These are phyloP conservation scores for Tillus elongatus DNA, from an alignment of 2,888 invertebrate genomes.

Conservation along the genomic window DNA sequence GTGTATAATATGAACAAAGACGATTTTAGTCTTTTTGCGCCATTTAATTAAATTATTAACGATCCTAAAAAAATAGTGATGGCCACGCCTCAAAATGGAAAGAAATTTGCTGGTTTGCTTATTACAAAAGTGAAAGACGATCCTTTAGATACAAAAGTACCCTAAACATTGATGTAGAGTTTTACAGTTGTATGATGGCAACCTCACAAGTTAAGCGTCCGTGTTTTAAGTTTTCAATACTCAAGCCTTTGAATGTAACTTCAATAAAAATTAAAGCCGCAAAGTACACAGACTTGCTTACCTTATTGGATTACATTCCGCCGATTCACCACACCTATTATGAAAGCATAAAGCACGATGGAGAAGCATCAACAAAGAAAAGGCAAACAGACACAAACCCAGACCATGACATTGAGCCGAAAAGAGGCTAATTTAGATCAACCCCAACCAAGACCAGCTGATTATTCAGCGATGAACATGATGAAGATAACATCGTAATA, in stretches of 20 bases:
- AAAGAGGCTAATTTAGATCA: conserved; percentile 1
- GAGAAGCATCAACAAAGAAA: too few species aligned
- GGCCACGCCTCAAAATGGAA: conserved; percentile 5
- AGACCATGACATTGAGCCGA: not conserved
- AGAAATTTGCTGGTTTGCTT: conserved; percentile 7
- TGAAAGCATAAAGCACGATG: conserved; percentile 7
- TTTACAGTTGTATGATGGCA: not conserved
- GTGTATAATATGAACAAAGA: conserved; percentile 9
- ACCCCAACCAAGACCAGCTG: not conserved
- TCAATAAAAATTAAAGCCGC: conserved; percentile 4
- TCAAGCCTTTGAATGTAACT: conserved; percentile 5
- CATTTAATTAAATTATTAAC: conserved; percentile 5
- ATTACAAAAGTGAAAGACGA: conserved; percentile 6
- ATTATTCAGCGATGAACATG: not conserved
- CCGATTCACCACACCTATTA: conserved; percentile 7
- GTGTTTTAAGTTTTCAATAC: not conserved
- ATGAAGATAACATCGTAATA: not conserved
- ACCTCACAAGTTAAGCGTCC: not conserved
- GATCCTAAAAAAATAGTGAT: conserved; percentile 10
- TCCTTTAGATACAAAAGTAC: conserved; percentile 6
- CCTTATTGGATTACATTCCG: conserved; percentile 7
- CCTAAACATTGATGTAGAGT: conserved; percentile 3
- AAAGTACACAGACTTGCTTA: conserved; percentile 5
- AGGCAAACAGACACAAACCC: not conserved
- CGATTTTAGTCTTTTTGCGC: conserved; percentile 8